Evolutionary conservation across 2,113 vertebrate genomes (phyloP), one percentile per base, ranked within the genome.

Genomic region (Oncorhynchus keta): DNA sequence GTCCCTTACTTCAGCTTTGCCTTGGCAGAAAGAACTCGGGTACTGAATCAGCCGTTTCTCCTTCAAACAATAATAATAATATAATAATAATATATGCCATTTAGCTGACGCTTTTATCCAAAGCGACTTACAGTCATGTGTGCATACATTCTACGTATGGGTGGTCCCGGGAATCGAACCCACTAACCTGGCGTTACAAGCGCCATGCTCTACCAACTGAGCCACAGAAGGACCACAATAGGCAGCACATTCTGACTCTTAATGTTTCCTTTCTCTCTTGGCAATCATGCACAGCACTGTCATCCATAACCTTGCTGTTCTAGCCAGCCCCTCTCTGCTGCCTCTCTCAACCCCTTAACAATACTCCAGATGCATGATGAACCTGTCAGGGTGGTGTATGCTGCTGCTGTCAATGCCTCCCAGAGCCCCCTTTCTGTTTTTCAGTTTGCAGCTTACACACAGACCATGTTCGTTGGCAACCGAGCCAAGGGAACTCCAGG

Each of bases 11-110:
- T 16, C n/a, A 62, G 59, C 59, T 35, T 18, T 68, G 18, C 32
- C 67, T 45, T 68, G 32, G 67, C 67, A 68, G 67, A 55, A 77
- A 73, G 65, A 80, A 72, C 64, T 68, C 0, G 39, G 9, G 70
- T 64, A 73, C 72, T 80, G 69, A 80, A 30, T 75, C 59, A 1
- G 76, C 78, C 69, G 13, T 64, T 80, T 78, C n/a, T 62, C 59
- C n/a, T 62, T n/a, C 59, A 62, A 62, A 45, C 39, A 62, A n/a
- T n/a, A n/a, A n/a, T n/a, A n/a, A n/a, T n/a, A n/a, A n/a, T n/a
- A n/a, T n/a, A n/a, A n/a, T n/a, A n/a, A n/a, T n/a, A n/a, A n/a
- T n/a, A n/a, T n/a, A n/a, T n/a, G n/a, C n/a, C n/a, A n/a, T n/a
- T n/a, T n/a, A n/a, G n/a, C n/a, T n/a, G n/a, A n/a, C n/a, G n/a